Evolutionary conservation across 2,888 invertebrate species (phyloP).

Genomic region (Hydriomena furcata): DNA sequence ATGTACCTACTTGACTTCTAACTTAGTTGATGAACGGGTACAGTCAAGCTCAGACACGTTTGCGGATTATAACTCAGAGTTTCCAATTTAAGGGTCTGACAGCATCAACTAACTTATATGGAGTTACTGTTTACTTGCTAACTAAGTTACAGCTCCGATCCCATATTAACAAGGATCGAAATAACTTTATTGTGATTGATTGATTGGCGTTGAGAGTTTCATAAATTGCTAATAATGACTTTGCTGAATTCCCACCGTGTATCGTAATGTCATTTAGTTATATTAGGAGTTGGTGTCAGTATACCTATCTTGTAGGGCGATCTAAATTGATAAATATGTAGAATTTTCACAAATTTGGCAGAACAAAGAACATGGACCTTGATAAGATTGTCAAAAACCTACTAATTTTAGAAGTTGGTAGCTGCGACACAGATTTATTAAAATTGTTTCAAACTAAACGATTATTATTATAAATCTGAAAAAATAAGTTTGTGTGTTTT

Average conservation of each 20-base stretch:
- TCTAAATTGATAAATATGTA: slow-evolving; percentile 1
- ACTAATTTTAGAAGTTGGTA: no score
- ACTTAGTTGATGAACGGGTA: slow-evolving; percentile 69
- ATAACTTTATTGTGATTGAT: slow-evolving; percentile 32
- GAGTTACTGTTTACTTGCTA: slow-evolving; percentile 20
- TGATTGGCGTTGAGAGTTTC: slow-evolving; percentile 11
- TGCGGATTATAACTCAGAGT: slow-evolving; percentile 26
- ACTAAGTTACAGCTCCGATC: slow-evolving; percentile 30
- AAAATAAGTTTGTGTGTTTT: no score
- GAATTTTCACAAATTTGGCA: no score
- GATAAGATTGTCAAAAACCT: no score
- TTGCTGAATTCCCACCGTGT: neutral
- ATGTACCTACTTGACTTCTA: slow-evolving; percentile 75
- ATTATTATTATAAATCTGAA: no score
- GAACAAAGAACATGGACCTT: no score
- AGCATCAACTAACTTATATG: slow-evolving; percentile 32
- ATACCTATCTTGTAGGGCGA: no score
- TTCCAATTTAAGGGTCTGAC: slow-evolving; percentile 21
- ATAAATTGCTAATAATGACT: slow-evolving; percentile 2
- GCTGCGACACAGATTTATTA: no score
- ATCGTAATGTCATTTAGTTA: no score
- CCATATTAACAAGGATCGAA: slow-evolving; percentile 34
- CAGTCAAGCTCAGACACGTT: slow-evolving; percentile 40
- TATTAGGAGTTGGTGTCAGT: no score
- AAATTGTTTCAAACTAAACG: no score